Evolutionary conservation across 2,888 invertebrate genomes (phyloP).

Genomic region (Steinernema scapterisci): DNA sequence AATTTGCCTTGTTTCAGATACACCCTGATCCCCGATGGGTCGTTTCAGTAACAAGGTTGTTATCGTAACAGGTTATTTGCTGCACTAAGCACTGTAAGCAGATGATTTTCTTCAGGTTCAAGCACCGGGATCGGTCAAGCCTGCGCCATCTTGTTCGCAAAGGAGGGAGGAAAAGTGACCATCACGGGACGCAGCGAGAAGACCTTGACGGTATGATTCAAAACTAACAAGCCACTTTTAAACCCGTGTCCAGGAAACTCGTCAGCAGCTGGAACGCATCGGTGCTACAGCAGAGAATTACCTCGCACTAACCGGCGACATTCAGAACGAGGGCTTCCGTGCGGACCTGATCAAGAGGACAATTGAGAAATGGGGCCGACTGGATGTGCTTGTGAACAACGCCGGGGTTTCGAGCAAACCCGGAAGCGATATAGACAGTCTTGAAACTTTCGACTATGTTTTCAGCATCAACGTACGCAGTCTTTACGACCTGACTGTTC

Average conservation of each 20-base stretch:
- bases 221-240: not conserved
- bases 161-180: conserved; percentile 20
- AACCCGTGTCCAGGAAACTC: conserved; percentile 1
- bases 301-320: not conserved
- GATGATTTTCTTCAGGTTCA: not conserved
- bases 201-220: not conserved
- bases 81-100: not conserved
- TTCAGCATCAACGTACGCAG: conserved; percentile 32
- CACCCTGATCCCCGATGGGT: not conserved
- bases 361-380: conserved; percentile 23
- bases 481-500: not conserved
- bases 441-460: conserved; percentile 17
- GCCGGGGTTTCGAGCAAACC: conserved; percentile 8
- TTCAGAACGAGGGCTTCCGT: not conserved
- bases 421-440: not conserved
- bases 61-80: conserved; percentile 16
- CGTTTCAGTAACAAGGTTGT: conserved; percentile 31
- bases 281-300: not conserved
- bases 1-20: not conserved
- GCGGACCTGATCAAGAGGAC: not conserved
- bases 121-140: conserved; percentile 27
- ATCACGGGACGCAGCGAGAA: conserved; percentile 25
- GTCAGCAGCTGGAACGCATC: not conserved
- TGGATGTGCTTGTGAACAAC: conserved; percentile 30
- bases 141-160: not conserved